Conservation (phyloP, 23 tunicate genomes). For the Trididemnum nubilum region DNA sequence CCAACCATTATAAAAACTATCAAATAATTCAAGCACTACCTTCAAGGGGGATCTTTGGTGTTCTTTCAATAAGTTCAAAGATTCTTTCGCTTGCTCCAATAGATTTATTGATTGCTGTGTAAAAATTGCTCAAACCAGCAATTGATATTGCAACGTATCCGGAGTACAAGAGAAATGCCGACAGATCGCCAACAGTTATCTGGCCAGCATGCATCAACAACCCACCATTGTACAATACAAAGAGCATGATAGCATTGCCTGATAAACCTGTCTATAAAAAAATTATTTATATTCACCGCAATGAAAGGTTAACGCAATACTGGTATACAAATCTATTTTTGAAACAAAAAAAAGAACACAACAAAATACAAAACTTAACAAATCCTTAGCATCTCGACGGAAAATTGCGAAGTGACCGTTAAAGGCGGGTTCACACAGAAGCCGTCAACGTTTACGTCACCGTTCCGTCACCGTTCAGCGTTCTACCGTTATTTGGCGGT, state of each 20-base stretch:
- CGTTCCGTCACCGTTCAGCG: too few relatives aligned
- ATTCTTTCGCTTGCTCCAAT: slow-evolving; percentile 62
- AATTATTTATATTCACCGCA: not conserved
- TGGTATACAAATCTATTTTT: not conserved
- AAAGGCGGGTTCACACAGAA: too few relatives aligned
- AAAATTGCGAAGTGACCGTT: too few relatives aligned
- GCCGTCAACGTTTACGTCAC: too few relatives aligned
- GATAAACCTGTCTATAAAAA: slow-evolving; percentile 60
- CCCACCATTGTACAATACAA: slow-evolving; percentile 75
- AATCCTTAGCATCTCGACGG: too few relatives aligned
- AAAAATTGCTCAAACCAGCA: slow-evolving; percentile 63
- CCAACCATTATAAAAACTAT: too few relatives aligned
- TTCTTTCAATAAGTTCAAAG: slow-evolving; percentile 53
- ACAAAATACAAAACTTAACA: too few relatives aligned
- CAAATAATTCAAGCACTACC: slow-evolving; percentile 39
- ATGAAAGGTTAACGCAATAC: not conserved
- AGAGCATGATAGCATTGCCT: slow-evolving; percentile 62
- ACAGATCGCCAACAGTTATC: slow-evolving; percentile 68
- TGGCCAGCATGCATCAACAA: slow-evolving; percentile 65
- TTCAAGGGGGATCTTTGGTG: slow-evolving; percentile 37
- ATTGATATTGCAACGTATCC: slow-evolving; percentile 70
- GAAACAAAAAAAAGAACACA: too few relatives aligned
- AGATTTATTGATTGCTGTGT: slow-evolving; percentile 52
- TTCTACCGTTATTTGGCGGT: too few relatives aligned
- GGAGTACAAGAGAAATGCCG: slow-evolving; percentile 75